Base-by-base conservation (phyloP, 2,797 vertebrate genomes). In the Austrolebias charrua region DNA sequence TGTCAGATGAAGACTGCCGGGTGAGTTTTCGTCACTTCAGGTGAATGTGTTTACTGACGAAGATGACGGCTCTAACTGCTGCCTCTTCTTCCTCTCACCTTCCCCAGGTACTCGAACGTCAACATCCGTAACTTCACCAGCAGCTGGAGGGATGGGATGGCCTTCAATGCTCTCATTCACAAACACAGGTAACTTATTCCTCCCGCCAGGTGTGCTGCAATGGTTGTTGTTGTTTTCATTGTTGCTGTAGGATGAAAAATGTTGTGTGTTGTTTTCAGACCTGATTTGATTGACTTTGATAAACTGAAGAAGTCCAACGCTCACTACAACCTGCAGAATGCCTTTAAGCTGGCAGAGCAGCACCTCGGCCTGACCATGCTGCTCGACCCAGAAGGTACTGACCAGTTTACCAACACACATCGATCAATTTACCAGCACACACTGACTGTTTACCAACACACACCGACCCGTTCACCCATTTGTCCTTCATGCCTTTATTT, bases 1-100 rank as follows among this genome's bases (percentile, higher is more conserved):
- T 98, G 96, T 89, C 96, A 98, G 93, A 98, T 98, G 96, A 98
- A 98, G 94, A 98, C 96, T 9, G 96, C 96, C 10, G 96, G 96
- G 96, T 98, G 81, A 94, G 95, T 24, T 56, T 65, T 24, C 14
- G 1, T n/a, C 16, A 6, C 14, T 29, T 43, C 49, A 8, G 44
- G 33, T 53, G 44, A 31, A 5, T 6, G 15, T 35, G 24, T 33
- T 33, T 33, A 33, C 1, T 1, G 14, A 3, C 0, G 15, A 1
- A 1, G 9, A 5, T 35, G 29, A 1, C 8, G 4, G 19, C 19
- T 31, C 47, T 71, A 45, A 65, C 42, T 14, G 11, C 43, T n/a
- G 29, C 13, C 51, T 42, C 28, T 46, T 59, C 38, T 24, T 24
- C 24, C 24, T 24, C 2, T 24, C 24, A 24, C 24, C 24, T 24